These are phyloP conservation scores for Stenichneumon culpator DNA, from an alignment of 2,888 invertebrate species.

Conservation along the genomic window DNA sequence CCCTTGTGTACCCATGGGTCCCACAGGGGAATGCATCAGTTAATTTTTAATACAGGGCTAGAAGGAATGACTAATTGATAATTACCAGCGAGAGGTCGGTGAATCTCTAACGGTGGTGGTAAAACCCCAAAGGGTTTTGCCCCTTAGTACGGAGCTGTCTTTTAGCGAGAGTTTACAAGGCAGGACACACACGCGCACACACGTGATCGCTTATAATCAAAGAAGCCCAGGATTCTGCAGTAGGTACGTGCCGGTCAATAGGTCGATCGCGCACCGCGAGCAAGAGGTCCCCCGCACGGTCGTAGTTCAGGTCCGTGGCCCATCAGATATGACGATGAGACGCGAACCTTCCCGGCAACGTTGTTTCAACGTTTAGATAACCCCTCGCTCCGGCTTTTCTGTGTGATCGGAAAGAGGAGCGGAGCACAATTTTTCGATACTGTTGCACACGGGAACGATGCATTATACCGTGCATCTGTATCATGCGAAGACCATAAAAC, in stretches of 20 bases:
- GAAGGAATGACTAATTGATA: constrained; percentile 63
- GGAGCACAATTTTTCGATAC: constrained; percentile 37
- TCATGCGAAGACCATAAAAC: neutral
- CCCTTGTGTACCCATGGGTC: neutral
- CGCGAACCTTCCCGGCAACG: constrained; percentile 18
- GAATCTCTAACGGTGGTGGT: constrained; percentile 54
- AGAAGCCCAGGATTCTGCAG: constrained; percentile 23
- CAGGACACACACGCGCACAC: constrained; percentile 3
- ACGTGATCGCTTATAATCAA: constrained; percentile 55
- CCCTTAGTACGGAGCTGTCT: constrained; percentile 18
- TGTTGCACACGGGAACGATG: constrained; percentile 2
- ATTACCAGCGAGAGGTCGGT: constrained; percentile 51
- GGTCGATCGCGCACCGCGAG: constrained; percentile 64
- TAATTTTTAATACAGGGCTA: constrained; percentile 43
- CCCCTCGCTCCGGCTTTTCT: constrained; percentile 6
- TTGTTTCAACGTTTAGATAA: constrained; percentile 15
- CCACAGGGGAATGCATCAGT: constrained; percentile 20
- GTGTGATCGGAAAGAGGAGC: constrained; percentile 62
- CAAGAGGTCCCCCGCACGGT: constrained; percentile 68
- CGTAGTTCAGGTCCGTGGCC: constrained; percentile 81
- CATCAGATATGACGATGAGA: constrained; percentile 77
- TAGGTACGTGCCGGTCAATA: constrained; percentile 42
- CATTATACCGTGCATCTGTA: neutral
- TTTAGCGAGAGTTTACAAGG: constrained; percentile 23
- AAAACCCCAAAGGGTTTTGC: constrained; percentile 25